Conservation (phyloP, 2,888 invertebrate species). For the Tricholauxania praeusta region DNA sequence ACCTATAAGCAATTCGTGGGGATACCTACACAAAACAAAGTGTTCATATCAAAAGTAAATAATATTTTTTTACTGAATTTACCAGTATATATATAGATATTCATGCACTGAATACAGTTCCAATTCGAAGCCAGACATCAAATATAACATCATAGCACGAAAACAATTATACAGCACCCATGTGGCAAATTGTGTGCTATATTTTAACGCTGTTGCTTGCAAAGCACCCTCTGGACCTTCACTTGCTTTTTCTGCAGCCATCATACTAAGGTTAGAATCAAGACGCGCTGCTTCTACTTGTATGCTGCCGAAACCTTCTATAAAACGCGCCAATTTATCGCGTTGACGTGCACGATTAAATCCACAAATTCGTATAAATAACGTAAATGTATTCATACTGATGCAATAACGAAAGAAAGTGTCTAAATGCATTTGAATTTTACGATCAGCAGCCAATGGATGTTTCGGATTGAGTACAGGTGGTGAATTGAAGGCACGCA, state of each 20-base stretch:
- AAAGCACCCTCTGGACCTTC: constrained; percentile 74
- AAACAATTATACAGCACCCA: constrained; percentile 97
- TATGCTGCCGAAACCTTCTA: constrained; percentile 86
- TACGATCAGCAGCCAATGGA: constrained; percentile 68
- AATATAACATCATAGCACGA: constrained; percentile 91
- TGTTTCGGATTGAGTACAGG: constrained; percentile 86
- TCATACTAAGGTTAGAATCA: constrained; percentile 83
- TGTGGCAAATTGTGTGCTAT: constrained; percentile 71
- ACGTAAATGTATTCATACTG: constrained; percentile 83
- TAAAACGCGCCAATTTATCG: constrained; percentile 89
- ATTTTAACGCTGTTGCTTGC: constrained; percentile 78
- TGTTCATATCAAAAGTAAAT: neutral
- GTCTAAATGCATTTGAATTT: constrained; percentile 87
- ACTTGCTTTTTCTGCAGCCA: constrained; percentile 74
- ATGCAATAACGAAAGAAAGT: constrained; percentile 86
- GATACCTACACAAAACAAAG: constrained; percentile 73
- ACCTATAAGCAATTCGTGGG: constrained; percentile 94
- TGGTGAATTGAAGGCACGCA: constrained; percentile 89
- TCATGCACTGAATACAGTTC: constrained; percentile 97
- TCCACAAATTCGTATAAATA: constrained; percentile 89
- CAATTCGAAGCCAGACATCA: constrained; percentile 93
- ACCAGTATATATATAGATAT: constrained; percentile 96
- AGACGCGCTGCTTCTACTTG: constrained; percentile 92
- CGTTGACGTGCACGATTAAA: constrained; percentile 96
- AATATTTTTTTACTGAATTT: constrained; percentile 43